Evolutionary conservation across 2,113 vertebrate genomes (phyloP).

Genomic region (Turnix velox): DNA sequence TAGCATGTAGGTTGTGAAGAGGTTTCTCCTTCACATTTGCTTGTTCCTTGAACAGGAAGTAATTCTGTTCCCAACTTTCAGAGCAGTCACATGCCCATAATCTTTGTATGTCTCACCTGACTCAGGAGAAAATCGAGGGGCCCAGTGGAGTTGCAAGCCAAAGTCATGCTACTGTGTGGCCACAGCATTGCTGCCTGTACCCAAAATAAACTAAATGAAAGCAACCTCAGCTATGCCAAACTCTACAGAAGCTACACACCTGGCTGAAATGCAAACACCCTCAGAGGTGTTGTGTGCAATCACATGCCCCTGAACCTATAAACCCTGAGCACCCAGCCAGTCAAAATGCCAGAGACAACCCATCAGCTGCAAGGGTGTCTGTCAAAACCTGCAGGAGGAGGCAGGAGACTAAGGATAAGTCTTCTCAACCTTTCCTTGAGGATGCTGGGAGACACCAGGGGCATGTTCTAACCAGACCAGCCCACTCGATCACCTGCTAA

Average conservation of each 20-base stretch:
- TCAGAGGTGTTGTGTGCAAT: neutral
- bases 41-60: neutral
- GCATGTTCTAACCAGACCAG: neutral
- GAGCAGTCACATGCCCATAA: fast-evolving
- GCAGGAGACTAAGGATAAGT: fast-evolving
- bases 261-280: neutral
- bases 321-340: neutral
- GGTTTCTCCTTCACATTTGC: neutral
- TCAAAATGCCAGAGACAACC: neutral
- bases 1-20: neutral
- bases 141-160: fast-evolving
- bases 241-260: neutral
- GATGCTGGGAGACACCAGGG: neutral
- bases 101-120: neutral
- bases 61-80: neutral
- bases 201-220: neutral
- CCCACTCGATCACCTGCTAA: neutral
- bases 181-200: neutral
- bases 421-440: neutral
- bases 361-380: neutral
- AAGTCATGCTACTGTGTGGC: fast-evolving
- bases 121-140: neutral
- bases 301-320: neutral
- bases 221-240: neutral
- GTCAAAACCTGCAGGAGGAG: neutral